Percentiles rank a stretch among this genome's conserved stretches.
Conservation (phyloP, 1,140 invertebrate genomes). For the Whitmania pigra region DNA sequence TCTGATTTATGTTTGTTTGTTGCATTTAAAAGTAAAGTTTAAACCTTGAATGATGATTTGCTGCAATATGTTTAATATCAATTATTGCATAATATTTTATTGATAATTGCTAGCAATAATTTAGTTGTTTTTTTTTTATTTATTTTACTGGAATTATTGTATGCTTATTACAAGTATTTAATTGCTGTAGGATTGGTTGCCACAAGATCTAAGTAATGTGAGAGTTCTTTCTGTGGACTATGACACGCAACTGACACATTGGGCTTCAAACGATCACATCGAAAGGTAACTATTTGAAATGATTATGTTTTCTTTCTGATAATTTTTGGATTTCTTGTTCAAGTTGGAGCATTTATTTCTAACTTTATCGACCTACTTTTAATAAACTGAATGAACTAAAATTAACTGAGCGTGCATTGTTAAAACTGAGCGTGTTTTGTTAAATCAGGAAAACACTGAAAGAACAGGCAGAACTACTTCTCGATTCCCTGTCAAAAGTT, state of each 20-base stretch:
- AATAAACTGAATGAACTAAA: too few relatives aligned
- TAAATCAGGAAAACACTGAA: constrained; percentile 45
- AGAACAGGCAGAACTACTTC: constrained; percentile 52
- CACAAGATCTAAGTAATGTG: constrained; percentile 52
- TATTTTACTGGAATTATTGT: not conserved
- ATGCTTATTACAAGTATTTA: not conserved
- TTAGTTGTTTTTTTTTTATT: not conserved
- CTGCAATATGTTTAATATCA: not conserved
- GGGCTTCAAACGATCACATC: constrained; percentile 33
- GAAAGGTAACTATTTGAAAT: not conserved
- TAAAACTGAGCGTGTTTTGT: too few relatives aligned
- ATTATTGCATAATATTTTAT: not conserved
- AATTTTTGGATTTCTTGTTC: too few relatives aligned
- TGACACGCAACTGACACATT: constrained; percentile 53
- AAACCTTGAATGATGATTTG: not conserved
- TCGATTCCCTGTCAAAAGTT: constrained; percentile 52
- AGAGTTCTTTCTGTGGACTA: constrained; percentile 57
- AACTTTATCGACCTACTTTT: too few relatives aligned
- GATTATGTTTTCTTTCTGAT: too few relatives aligned
- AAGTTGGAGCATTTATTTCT: too few relatives aligned
- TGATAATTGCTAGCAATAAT: too few relatives aligned
- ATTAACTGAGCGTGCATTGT: too few relatives aligned
- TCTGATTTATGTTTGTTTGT: too few relatives aligned
- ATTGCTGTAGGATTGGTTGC: constrained; percentile 54
- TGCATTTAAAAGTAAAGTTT: too few relatives aligned